Evolutionary conservation across 2,113 vertebrate genomes (phyloP).

Genomic region (Jaculus jaculus): DNA sequence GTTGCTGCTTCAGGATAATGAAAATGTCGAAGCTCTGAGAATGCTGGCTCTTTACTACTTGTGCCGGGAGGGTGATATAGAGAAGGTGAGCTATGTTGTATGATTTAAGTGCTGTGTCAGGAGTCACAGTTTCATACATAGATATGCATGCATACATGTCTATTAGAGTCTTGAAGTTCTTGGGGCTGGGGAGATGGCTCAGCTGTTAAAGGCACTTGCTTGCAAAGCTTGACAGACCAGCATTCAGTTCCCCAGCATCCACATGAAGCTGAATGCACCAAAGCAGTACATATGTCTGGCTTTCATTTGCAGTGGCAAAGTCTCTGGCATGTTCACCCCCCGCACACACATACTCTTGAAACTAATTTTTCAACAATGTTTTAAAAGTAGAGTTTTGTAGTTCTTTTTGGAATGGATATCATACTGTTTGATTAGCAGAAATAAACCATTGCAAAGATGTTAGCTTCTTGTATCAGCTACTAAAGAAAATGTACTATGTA

Average conservation of each 20-base stretch:
- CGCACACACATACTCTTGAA: too few relatives aligned
- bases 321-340: too few relatives aligned
- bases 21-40: constrained; percentile 93
- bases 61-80: constrained; percentile 92
- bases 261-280: too few relatives aligned
- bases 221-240: too few relatives aligned
- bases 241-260: too few relatives aligned
- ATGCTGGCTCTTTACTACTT: constrained; percentile 92
- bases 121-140: not conserved
- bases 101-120: not conserved
- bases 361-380: too few relatives aligned
- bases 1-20: constrained; percentile 92
- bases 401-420: not conserved
- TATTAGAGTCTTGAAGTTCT: not conserved
- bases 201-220: too few relatives aligned
- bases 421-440: constrained; percentile 27
- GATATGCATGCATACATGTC: fast-evolving
- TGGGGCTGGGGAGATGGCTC: too few relatives aligned
- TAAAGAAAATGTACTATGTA: constrained; percentile 13
- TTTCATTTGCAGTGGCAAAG: too few relatives aligned
- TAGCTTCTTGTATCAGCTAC: constrained; percentile 12
- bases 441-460: not conserved
- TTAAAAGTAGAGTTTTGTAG: not conserved
- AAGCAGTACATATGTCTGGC: too few relatives aligned
- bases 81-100: constrained; percentile 86